phyloP scores from a whole-genome alignment of 1,140 invertebrate species.

The Berghia stephanieae region DNA sequence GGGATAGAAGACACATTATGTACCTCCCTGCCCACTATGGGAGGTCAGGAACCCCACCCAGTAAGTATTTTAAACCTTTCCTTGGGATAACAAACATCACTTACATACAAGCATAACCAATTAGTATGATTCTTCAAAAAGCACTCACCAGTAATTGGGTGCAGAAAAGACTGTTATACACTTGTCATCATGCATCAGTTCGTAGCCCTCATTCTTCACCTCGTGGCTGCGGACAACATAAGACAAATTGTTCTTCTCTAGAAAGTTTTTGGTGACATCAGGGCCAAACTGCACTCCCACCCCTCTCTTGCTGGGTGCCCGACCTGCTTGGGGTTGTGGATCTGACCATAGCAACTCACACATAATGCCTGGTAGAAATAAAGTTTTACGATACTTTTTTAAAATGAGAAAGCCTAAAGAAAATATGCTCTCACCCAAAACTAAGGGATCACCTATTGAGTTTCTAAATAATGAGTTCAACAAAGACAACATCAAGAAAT shows the following conservation, averaged over 20 bases:
- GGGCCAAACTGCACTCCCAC: slow-evolving; percentile 99
- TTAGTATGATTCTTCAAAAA: too few species aligned
- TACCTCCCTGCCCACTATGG: too few species aligned
- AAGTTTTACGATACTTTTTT: neutral
- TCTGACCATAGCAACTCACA: slow-evolving; percentile 98
- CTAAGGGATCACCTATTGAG: too few species aligned
- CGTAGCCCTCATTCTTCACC: slow-evolving; percentile 96
- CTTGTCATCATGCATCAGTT: slow-evolving; percentile 87
- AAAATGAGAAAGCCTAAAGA: neutral
- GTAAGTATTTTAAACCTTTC: too few species aligned
- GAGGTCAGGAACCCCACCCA: too few species aligned
- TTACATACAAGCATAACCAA: too few species aligned
- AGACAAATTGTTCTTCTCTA: slow-evolving; percentile 85
- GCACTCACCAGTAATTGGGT: slow-evolving; percentile 95
- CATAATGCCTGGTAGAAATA: slow-evolving; percentile 78
- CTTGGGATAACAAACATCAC: too few species aligned
- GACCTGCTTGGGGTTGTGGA: slow-evolving; percentile 87
- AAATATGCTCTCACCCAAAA: neutral
- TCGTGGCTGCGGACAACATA: slow-evolving; percentile 97
- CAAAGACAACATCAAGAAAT: too few species aligned
- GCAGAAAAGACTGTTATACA: slow-evolving; percentile 78
- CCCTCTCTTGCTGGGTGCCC: slow-evolving; percentile 93
- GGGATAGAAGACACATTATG: too few species aligned
- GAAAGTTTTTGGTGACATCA: slow-evolving; percentile 90
- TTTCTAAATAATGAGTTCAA: too few species aligned